Evolutionary conservation across 2,888 invertebrate genomes (phyloP).

Genomic region (Ectemnius continuus): DNA sequence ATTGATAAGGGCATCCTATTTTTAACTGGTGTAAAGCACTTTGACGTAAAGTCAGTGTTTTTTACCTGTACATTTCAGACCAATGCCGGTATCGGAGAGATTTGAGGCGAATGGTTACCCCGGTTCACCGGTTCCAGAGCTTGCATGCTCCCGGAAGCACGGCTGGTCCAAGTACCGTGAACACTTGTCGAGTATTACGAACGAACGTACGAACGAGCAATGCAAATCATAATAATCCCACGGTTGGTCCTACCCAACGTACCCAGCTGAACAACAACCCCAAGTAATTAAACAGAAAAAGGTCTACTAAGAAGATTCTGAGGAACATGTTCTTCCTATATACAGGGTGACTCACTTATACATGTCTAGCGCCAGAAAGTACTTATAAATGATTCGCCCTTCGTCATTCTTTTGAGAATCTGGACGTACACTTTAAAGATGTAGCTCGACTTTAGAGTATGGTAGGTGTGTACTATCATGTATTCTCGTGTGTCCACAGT

Average conservation of each 20-base stretch:
- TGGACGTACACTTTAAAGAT: conserved; percentile 8
- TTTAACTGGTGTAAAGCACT: no score
- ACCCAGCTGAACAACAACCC: conserved; percentile 63
- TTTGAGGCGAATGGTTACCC: conserved; percentile 85
- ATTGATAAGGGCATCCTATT: no score
- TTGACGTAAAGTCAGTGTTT: no score
- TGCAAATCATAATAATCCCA: conserved; percentile 56
- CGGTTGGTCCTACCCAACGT: conserved; percentile 55
- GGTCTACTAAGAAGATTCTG: conserved; percentile 70
- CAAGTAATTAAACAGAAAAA: conserved; percentile 71
- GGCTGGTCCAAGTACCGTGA: conserved; percentile 76
- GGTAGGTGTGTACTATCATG: no score
- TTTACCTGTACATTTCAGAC: neutral
- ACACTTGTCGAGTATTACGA: conserved; percentile 58
- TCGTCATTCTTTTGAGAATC: conserved; percentile 8
- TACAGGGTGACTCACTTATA: conserved; percentile 73
- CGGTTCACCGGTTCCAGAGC: conserved; percentile 85
- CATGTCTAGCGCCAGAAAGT: conserved; percentile 59
- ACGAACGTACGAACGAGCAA: conserved; percentile 55
- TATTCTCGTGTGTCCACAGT: conserved; percentile 50
- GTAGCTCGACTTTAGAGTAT: no score
- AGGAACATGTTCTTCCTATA: conserved; percentile 74
- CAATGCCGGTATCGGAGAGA: conserved; percentile 76
- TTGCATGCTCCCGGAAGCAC: conserved; percentile 80
- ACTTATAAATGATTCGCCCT: conserved; percentile 64